Percentiles rank a stretch among this genome's conserved stretches.
Conservation (phyloP, 2,113 vertebrate genomes). For the Periophthalmodon schlosseri region DNA sequence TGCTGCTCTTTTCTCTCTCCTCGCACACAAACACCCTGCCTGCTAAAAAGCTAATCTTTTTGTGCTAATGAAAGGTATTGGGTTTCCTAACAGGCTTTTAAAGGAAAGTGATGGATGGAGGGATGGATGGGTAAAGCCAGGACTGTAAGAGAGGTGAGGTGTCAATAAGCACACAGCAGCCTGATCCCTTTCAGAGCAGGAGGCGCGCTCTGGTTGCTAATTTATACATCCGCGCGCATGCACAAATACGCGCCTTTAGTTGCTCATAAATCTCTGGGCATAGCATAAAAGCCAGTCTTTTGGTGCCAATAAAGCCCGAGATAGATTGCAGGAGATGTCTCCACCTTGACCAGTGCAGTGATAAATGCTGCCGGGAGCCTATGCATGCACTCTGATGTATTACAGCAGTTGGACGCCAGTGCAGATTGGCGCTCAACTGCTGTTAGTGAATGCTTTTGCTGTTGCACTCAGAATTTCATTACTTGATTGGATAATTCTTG, state of each 20-base stretch:
- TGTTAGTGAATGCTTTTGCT: constrained; percentile 34
- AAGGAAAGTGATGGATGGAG: constrained; percentile 71
- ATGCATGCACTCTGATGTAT: constrained; percentile 50
- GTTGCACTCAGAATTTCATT: constrained; percentile 36
- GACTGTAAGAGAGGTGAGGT: constrained; percentile 57
- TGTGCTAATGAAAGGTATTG: constrained; percentile 76
- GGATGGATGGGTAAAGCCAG: constrained; percentile 46
- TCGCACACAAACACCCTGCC: constrained; percentile 22
- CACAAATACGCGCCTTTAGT: constrained; percentile 21
- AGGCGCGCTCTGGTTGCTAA: constrained; percentile 51
- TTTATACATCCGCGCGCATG: constrained; percentile 44
- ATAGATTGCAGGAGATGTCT: constrained; percentile 68
- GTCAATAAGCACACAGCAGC: constrained; percentile 69
- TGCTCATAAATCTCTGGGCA: constrained; percentile 65
- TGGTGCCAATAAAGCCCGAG: constrained; percentile 66
- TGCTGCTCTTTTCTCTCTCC: not conserved
- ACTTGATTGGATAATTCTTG: constrained; percentile 27
- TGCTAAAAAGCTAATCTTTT: constrained; percentile 74
- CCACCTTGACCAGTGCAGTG: constrained; percentile 66
- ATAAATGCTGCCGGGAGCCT: constrained; percentile 56
- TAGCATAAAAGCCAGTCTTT: constrained; percentile 69
- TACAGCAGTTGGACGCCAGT: constrained; percentile 55
- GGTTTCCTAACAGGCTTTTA: constrained; percentile 78
- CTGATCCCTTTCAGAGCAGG: constrained; percentile 53
- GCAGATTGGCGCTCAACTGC: constrained; percentile 41